Evolutionary conservation across 2,113 vertebrate genomes (phyloP).

Genomic region (Larimichthys polyactis): DNA sequence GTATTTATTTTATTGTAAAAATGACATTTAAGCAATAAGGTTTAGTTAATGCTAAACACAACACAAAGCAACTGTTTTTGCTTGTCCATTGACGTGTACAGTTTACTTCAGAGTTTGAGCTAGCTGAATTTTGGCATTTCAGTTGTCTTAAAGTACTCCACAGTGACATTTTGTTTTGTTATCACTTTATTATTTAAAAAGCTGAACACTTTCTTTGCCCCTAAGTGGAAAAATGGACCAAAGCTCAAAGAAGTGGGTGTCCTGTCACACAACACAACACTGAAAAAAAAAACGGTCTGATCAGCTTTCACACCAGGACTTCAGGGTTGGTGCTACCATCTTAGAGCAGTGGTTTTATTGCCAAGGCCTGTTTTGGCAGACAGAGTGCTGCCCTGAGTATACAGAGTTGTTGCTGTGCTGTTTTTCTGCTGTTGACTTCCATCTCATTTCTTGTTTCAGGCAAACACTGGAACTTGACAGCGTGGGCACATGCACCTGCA

Average conservation of each 20-base stretch:
- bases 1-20: too few relatives aligned
- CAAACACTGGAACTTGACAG: conserved; percentile 50
- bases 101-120: background rate
- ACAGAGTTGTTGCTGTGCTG: conserved; percentile 29
- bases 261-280: conserved; percentile 14
- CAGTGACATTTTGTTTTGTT: background rate
- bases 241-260: conserved; percentile 11
- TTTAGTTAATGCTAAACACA: too few relatives aligned
- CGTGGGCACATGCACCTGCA: conserved; percentile 34
- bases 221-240: background rate
- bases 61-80: background rate
- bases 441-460: conserved; percentile 60
- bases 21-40: too few relatives aligned
- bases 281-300: conserved; percentile 25
- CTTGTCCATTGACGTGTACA: background rate
- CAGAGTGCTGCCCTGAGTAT: conserved; percentile 31
- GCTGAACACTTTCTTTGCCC: background rate
- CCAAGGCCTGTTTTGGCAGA: conserved; percentile 39
- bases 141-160: background rate
- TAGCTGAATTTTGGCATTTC: background rate
- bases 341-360: conserved; percentile 36
- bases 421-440: conserved; percentile 34
- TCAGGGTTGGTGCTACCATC: conserved; percentile 35
- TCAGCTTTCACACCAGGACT: conserved; percentile 29
- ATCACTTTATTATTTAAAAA: background rate